phyloP scores from a whole-genome alignment of 1,140 invertebrate species.

The Sesamia nonagrioides region DNA sequence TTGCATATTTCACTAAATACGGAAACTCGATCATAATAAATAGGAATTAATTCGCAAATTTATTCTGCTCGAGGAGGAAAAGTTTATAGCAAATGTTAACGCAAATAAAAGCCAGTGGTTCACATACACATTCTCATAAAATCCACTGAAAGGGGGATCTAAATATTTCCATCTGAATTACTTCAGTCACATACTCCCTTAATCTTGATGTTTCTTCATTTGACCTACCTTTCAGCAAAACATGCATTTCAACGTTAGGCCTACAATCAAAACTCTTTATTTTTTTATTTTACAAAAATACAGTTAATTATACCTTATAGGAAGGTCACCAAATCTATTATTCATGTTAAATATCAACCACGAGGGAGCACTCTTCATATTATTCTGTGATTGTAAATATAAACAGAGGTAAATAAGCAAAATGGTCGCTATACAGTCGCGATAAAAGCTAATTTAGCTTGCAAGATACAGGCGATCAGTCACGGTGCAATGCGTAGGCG shows the following conservation, averaged over 20 bases:
- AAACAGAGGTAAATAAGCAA: constrained; percentile 11
- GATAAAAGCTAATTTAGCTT: constrained; percentile 35
- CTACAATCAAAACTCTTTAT: constrained; percentile 16
- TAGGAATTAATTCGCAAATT: not conserved
- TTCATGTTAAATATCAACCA: constrained; percentile 34
- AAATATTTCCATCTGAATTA: not conserved
- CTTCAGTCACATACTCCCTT: not conserved
- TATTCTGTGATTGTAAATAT: constrained; percentile 20
- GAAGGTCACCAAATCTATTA: constrained; percentile 27
- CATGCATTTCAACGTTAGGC: constrained; percentile 1
- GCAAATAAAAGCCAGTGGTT: constrained; percentile 5
- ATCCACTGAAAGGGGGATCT: not conserved
- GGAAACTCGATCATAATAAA: not conserved
- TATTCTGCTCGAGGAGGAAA: not conserved
- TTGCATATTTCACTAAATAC: not conserved
- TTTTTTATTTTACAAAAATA: constrained; percentile 40
- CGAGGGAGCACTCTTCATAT: not conserved
- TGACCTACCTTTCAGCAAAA: constrained; percentile 19
- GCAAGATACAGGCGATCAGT: constrained; percentile 23
- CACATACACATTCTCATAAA: not conserved
- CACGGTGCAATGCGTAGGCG: constrained; percentile 28
- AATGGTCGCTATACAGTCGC: constrained; percentile 19
- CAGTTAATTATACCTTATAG: constrained; percentile 1
- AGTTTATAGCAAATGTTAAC: not conserved
- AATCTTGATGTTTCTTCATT: constrained; percentile 9